Evolutionary conservation across 2,113 vertebrate genomes (phyloP), one percentile per base, ranked within the genome.

Genomic region (Cnemophilus loriae): DNA sequence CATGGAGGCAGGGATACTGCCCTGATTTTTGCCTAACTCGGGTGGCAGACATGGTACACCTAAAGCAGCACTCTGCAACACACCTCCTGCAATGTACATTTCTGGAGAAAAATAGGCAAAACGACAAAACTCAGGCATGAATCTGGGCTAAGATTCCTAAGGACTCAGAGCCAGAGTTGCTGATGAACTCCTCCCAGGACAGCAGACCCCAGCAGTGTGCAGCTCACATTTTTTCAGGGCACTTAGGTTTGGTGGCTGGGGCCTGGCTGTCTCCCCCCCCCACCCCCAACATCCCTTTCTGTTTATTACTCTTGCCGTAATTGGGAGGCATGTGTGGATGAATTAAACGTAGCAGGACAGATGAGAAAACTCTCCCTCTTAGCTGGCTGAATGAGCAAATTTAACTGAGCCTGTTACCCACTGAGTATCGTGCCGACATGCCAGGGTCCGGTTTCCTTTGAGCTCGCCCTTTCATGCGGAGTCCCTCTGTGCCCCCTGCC

Each of bases 361-460:
- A 97, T 98, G 97, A 98, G 97, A 98, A 98, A 98, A 94, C 94
- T 96, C 96, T 96, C 95, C 95, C 84, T 97, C 94, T 95, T 97
- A 97, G 96, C 96, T 97, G 97, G 96, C 97, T 98, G 97, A 97
- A 97, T 98, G 97, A 98, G 88, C 98, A 98, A 98, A 98, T 97
- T 98, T 98, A 98, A 98, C 83, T 84, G 97, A 97, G 96, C 95
- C 91, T 97, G 97, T 98, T 97, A 97, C 97, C 97, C 97, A 98
- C 97, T 96, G 97, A 96, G 97, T 93, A 92, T 91, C 95, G 22
- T 95, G 96, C 97, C 91, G 96, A 97, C 97, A 97, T 97, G 96
- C 97, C 94, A 96, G 96, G 94, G 93, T 97, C 95, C 64, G 13
- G 87, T 98, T 97, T 96, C 97, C 95, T 98, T 98, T 98, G 97